Percentiles rank a stretch among this genome's conserved stretches.
Evolutionary conservation across 2,113 vertebrate species (phyloP).

Genomic region (Antidorcas marsupialis): DNA sequence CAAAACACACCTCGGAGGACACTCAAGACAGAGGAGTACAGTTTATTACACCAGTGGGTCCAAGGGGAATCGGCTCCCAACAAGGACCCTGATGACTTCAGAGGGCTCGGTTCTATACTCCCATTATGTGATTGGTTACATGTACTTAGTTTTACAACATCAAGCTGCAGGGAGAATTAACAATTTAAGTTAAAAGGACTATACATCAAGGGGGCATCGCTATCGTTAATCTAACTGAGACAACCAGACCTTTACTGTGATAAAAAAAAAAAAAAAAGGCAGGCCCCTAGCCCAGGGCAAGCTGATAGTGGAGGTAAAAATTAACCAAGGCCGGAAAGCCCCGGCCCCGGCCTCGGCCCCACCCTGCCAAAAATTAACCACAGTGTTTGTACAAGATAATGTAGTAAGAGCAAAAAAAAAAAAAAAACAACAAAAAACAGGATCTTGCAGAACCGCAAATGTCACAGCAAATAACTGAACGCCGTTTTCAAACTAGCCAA

Average conservation of each 20-base stretch:
- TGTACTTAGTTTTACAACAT: background rate
- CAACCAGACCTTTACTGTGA: background rate
- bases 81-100: background rate
- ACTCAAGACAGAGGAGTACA: background rate
- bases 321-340: too few relatives aligned
- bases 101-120: background rate
- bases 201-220: background rate
- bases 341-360: too few relatives aligned
- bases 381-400: too few relatives aligned
- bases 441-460: too few relatives aligned
- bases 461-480: too few relatives aligned
- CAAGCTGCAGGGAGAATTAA: background rate
- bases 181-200: background rate
- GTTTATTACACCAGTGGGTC: background rate
- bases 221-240: background rate
- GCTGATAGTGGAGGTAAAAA: too few relatives aligned
- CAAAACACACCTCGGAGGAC: background rate
- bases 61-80: background rate
- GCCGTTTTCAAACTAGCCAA: too few relatives aligned
- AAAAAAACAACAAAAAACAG: too few relatives aligned
- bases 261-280: too few relatives aligned
- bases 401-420: too few relatives aligned
- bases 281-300: too few relatives aligned
- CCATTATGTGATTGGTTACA: background rate
- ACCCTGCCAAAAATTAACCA: too few relatives aligned